Evolutionary conservation across 2,797 vertebrate species (phyloP).

Genomic region (Corythornis leucogaster): DNA sequence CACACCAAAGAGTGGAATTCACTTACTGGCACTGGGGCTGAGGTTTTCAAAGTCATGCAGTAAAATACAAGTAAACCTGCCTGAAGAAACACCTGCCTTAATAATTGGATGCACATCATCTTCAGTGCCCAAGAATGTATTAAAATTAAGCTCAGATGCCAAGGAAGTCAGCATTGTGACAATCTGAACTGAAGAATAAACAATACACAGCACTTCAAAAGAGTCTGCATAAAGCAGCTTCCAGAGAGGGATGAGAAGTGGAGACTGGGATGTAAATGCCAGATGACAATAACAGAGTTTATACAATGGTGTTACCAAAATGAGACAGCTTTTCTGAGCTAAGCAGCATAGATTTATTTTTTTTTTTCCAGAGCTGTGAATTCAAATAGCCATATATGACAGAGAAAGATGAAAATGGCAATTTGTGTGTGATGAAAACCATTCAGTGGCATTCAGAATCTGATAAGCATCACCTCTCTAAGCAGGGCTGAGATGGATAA

Average conservation of each 20-base stretch:
- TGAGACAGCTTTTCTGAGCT: background rate
- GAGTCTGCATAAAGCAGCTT: background rate
- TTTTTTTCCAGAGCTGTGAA: slow-evolving; percentile 8
- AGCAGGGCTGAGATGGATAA: background rate
- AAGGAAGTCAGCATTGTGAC: background rate
- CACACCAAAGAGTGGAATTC: background rate
- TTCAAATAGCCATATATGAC: background rate
- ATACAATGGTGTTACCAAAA: background rate
- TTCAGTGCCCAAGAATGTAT: background rate
- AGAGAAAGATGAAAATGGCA: background rate
- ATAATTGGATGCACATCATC: background rate
- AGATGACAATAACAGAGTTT: background rate
- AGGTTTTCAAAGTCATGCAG: background rate
- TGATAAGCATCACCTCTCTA: background rate
- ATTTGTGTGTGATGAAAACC: background rate
- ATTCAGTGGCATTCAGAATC: background rate
- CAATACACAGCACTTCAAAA: background rate
- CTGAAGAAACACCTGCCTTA: background rate
- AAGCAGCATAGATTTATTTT: background rate
- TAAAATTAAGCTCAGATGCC: background rate
- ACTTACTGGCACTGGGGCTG: background rate
- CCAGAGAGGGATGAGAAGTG: background rate
- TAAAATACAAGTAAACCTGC: background rate
- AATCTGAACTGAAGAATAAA: background rate
- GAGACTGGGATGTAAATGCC: background rate